These are phyloP conservation scores for Augochlorella aurata DNA, from an alignment of 2,888 invertebrate species.

Conservation along the genomic window DNA sequence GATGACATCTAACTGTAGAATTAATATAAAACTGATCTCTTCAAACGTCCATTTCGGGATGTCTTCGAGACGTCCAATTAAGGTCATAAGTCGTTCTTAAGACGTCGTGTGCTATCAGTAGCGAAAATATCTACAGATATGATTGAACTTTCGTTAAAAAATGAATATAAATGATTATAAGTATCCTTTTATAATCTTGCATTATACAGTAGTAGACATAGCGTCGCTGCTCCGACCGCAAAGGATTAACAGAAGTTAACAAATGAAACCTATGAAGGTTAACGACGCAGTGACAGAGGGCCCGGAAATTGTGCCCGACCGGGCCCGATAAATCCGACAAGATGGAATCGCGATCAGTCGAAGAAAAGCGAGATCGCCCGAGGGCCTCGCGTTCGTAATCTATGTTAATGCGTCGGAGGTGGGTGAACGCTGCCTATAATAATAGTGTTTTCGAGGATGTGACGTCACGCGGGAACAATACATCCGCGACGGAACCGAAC, in stretches of 20 bases:
- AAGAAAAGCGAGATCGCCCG: slow-evolving; percentile 48
- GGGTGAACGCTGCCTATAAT: slow-evolving; percentile 60
- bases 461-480: slow-evolving; percentile 64
- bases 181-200: too few species aligned
- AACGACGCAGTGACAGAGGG: not conserved
- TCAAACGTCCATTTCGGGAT: too few species aligned
- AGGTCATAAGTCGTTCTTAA: too few species aligned
- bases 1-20: too few species aligned
- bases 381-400: slow-evolving; percentile 64
- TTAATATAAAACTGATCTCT: too few species aligned
- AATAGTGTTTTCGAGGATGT: slow-evolving; percentile 68
- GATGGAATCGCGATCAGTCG: slow-evolving; percentile 45
- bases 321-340: slow-evolving; percentile 42
- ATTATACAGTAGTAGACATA: too few species aligned
- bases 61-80: too few species aligned
- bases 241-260: not conserved
- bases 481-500: slow-evolving; percentile 17
- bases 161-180: too few species aligned
- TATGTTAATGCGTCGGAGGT: slow-evolving; percentile 68
- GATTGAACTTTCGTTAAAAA: too few species aligned
- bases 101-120: too few species aligned
- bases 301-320: not conserved
- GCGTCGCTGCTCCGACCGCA: too few species aligned
- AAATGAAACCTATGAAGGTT: not conserved
- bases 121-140: too few species aligned